Evolutionary conservation across 2,797 vertebrate species (phyloP).

Genomic region (Phalloptychus januarius): DNA sequence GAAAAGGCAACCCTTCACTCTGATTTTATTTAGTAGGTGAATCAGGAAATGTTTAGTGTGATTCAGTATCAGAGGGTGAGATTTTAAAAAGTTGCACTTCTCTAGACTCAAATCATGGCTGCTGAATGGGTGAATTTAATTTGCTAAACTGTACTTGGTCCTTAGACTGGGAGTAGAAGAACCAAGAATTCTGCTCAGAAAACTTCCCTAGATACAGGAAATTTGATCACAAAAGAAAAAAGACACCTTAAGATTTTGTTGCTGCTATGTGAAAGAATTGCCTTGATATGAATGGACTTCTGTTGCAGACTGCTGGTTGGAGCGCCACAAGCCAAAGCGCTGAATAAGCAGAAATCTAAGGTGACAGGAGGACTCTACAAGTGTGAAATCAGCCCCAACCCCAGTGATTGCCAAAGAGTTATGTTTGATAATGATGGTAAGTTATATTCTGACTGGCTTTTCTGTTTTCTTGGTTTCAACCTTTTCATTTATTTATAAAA

Average conservation of each 20-base stretch:
- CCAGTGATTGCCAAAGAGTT: slow-evolving; percentile 78
- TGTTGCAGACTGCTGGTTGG: slow-evolving; percentile 90
- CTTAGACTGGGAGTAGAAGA: background rate
- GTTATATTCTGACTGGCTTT: slow-evolving; percentile 21
- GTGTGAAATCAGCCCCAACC: slow-evolving; percentile 83
- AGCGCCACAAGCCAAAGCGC: slow-evolving; percentile 86
- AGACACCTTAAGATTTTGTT: slow-evolving; percentile 23
- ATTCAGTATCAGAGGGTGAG: background rate
- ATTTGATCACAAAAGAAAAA: slow-evolving; percentile 42
- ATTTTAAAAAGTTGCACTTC: background rate
- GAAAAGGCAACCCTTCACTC: background rate
- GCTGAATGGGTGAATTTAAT: background rate
- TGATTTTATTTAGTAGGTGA: background rate
- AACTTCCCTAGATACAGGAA: slow-evolving; percentile 32
- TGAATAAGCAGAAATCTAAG: slow-evolving; percentile 79
- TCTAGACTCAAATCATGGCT: background rate
- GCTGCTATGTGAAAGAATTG: slow-evolving; percentile 33
- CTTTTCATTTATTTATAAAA: background rate
- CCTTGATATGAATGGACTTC: slow-evolving; percentile 10
- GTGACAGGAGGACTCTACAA: slow-evolving; percentile 91
- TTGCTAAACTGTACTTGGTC: background rate
- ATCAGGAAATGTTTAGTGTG: background rate
- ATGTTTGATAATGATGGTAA: slow-evolving; percentile 89
- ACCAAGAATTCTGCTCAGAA: background rate
- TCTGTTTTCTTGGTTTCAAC: background rate